Evolutionary conservation across 2,113 vertebrate species (phyloP), one percentile per base, ranked within the genome.

Genomic region (Tachysurus vachellii): DNA sequence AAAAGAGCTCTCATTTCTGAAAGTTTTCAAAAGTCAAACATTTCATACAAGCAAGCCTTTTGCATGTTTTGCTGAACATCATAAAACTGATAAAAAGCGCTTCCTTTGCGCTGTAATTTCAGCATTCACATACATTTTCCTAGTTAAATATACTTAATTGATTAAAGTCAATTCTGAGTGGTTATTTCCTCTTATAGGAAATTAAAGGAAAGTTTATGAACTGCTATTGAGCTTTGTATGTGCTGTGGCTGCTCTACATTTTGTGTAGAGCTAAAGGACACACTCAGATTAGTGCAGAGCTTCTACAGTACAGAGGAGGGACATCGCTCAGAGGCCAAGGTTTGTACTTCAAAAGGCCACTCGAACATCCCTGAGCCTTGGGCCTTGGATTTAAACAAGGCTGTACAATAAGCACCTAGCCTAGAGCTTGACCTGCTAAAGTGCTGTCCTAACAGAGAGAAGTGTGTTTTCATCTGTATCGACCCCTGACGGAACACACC

Each of bases 401-500:
- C 76, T 36, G 53, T 80, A 77, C 56, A 79, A 68, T 66, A 47
- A 28, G 31, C 50, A 59, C 68, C 31, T 71, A 31, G 76, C 71
- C 85, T n/a, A 31, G 19, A 12, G 50, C 23, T 85, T 56, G 54
- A 70, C 86, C 86, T 88, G 42, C 61, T 36, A 80, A 80, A 54
- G 59, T 53, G 8, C 17, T 31, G 68, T 80, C 77, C 79, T 31
- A 42, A 82, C 79, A 82, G 56, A 5, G 36, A 89, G 83, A 84
- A 87, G 77, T 21, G 28, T 50, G 82, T 88, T 71, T 87, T 91
- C 86, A 86, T 88, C 70, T 75, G 66, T 86, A 81, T 88, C 85
- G 87, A 85, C 91, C 91, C 85, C 89, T 89, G 87, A 86, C 85
- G 77, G 89, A 90, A 89, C 91, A 84, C 86, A 89, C 91, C 92